A percentile compares a stretch with the other conserved stretches of the same genome.
These are phyloP conservation scores for Orthosia gothica DNA, from an alignment of 2,888 invertebrate genomes.

Conservation along the genomic window DNA sequence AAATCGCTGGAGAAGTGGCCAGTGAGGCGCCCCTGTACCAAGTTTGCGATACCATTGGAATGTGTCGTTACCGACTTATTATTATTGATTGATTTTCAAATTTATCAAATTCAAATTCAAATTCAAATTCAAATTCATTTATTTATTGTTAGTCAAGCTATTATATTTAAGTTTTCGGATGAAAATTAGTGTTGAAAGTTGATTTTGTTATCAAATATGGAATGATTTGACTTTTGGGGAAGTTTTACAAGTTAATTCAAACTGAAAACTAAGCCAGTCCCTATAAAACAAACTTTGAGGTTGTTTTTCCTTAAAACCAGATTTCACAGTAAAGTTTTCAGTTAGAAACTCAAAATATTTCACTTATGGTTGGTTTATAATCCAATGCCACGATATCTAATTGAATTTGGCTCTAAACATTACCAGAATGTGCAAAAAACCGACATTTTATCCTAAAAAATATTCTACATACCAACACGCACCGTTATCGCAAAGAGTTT, in stretches of 20 bases:
- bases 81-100: constrained; percentile 36
- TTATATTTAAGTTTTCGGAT: background rate
- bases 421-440: background rate
- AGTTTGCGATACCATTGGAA: constrained; percentile 36
- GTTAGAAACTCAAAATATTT: background rate
- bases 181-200: background rate
- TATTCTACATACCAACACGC: constrained; percentile 2
- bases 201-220: background rate
- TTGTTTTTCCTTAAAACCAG: background rate
- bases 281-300: constrained; percentile 5
- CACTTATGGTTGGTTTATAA: background rate
- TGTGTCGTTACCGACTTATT: constrained; percentile 50
- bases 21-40: constrained; percentile 67
- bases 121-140: too few species aligned
- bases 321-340: too few species aligned
- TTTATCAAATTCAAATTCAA: too few species aligned
- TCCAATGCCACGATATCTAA: rapidly evolving
- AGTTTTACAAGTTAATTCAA: too few species aligned
- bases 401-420: background rate
- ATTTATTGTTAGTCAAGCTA: too few species aligned
- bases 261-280: background rate
- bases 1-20: constrained; percentile 51
- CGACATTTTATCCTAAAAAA: background rate
- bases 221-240: background rate
- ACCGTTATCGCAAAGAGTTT: constrained; percentile 28